Conservation (phyloP, 2,797 vertebrate species). For the Takifugu rubripes region DNA sequence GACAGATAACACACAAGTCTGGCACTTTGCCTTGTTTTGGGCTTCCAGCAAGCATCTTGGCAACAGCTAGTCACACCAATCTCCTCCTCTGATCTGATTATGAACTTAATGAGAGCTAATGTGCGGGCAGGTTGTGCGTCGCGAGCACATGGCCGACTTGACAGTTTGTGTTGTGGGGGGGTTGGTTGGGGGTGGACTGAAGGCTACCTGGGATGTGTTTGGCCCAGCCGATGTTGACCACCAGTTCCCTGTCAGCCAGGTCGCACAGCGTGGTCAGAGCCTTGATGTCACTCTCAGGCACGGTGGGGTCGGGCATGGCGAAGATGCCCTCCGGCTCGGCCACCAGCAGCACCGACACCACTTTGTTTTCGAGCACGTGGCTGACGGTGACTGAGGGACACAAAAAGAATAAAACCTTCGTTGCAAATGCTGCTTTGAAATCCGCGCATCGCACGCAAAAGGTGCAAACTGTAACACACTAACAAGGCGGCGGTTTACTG, state of each 20-base stretch:
- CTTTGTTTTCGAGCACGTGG: slow-evolving; percentile 87
- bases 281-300: slow-evolving; percentile 97
- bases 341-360: slow-evolving; percentile 92
- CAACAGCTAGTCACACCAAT: slow-evolving; percentile 52
- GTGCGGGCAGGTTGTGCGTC: slow-evolving; percentile 25
- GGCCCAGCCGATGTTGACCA: slow-evolving; percentile 98
- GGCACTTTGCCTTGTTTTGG: slow-evolving; percentile 17
- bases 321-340: slow-evolving; percentile 97
- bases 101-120: slow-evolving; percentile 54
- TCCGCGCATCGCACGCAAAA: no score
- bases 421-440: no score
- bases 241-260: slow-evolving; percentile 93
- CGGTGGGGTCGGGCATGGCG: slow-evolving; percentile 95
- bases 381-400: slow-evolving; percentile 54
- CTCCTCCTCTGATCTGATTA: slow-evolving; percentile 61
- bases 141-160: slow-evolving; percentile 12
- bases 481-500: not conserved
- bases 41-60: slow-evolving; percentile 43
- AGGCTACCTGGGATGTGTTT: slow-evolving; percentile 94
- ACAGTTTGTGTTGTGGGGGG: not conserved
- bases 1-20: slow-evolving; percentile 42
- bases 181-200: not conserved
- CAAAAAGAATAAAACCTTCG: no score
- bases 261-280: slow-evolving; percentile 96
- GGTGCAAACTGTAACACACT: not conserved